Evolutionary conservation across 2,888 invertebrate species (phyloP).

Genomic region (Gymnosoma rotundatum): DNA sequence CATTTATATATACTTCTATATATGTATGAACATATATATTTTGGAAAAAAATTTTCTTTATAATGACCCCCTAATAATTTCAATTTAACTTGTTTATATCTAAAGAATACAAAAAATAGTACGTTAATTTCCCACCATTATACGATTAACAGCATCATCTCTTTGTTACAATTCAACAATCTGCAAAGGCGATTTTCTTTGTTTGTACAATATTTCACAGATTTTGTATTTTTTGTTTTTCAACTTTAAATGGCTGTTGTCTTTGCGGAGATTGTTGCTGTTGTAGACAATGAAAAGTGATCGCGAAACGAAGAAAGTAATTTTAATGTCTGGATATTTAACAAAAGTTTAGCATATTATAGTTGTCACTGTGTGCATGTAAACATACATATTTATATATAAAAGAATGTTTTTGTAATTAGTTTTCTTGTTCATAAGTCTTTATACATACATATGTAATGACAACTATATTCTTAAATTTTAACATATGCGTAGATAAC

Average conservation of each 20-base stretch:
- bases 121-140: conserved; percentile 68
- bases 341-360: conserved; percentile 20
- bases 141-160: conserved; percentile 65
- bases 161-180: conserved; percentile 57
- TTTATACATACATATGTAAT: background rate
- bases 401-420: background rate
- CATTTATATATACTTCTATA: no score
- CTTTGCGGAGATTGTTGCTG: conserved; percentile 13
- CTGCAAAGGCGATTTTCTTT: conserved; percentile 64
- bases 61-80: no score
- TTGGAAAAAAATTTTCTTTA: no score
- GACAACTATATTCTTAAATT: background rate
- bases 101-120: conserved; percentile 54
- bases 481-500: conserved; percentile 20
- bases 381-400: background rate
- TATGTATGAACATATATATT: no score
- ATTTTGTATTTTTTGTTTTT: conserved; percentile 34
- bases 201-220: conserved; percentile 61
- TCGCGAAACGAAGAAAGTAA: conserved; percentile 60
- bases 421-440: background rate
- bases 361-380: conserved; percentile 19
- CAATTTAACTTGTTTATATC: conserved; percentile 47
- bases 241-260: conserved; percentile 19
- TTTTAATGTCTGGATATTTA: conserved; percentile 49
- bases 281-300: conserved; percentile 51